Evolutionary conservation across 2,888 invertebrate species (phyloP).

Genomic region (Ormyrus labotus): DNA sequence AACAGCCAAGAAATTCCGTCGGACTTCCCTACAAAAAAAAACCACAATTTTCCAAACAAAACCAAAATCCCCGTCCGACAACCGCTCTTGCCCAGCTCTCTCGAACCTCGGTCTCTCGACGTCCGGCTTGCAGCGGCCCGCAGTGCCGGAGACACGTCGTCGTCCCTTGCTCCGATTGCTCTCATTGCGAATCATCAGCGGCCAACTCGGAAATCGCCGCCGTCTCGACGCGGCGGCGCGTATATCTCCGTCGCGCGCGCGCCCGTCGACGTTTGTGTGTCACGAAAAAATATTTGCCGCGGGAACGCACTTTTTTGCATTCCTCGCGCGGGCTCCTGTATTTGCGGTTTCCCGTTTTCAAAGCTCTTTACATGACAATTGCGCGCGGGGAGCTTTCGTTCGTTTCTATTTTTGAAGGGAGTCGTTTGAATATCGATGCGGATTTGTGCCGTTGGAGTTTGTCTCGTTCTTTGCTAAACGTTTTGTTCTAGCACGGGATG

Average conservation of each 20-base stretch:
- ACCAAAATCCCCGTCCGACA: not conserved
- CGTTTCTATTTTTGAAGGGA: not conserved
- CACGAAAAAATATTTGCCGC: constrained; percentile 31
- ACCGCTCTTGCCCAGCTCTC: not conserved
- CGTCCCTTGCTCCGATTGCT: constrained; percentile 2
- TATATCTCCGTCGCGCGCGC: not conserved
- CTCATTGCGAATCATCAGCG: constrained; percentile 28
- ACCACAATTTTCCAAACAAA: not conserved
- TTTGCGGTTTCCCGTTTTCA: not conserved
- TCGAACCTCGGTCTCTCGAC: not conserved
- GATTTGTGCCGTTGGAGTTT: too few relatives aligned
- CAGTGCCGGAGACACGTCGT: not conserved
- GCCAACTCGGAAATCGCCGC: too few relatives aligned
- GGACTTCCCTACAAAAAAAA: not conserved
- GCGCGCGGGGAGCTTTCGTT: not conserved
- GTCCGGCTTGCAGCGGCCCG: not conserved
- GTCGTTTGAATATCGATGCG: too few relatives aligned
- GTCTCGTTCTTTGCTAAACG: too few relatives aligned
- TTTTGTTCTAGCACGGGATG: too few relatives aligned
- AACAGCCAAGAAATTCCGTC: too few relatives aligned
- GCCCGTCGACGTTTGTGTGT: constrained; percentile 22
- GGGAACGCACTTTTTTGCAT: not conserved
- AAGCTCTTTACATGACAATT: constrained; percentile 29
- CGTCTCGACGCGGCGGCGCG: constrained; percentile 22
- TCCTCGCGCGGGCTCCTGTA: not conserved